Evolutionary conservation across 2,888 invertebrate genomes (phyloP).

Genomic region (Prosopocoilus inquinatus): DNA sequence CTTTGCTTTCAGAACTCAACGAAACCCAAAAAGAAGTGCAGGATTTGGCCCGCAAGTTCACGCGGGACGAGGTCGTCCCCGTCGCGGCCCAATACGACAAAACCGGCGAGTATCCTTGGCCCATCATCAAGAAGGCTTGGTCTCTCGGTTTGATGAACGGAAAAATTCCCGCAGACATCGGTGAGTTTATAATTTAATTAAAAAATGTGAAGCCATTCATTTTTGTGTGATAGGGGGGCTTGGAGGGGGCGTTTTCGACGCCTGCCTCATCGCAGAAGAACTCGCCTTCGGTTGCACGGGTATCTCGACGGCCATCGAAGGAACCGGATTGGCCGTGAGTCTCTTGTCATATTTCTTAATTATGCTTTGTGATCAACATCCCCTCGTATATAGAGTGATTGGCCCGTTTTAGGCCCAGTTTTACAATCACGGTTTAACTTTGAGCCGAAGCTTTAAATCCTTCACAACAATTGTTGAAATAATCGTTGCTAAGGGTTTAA

Average conservation of each 20-base stretch:
- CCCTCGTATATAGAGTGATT: too few relatives aligned
- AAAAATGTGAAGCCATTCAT: not conserved
- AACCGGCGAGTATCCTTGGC: constrained; percentile 92
- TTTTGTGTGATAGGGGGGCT: constrained; percentile 63
- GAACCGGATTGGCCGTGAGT: constrained; percentile 72
- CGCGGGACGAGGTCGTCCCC: constrained; percentile 88
- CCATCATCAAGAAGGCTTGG: constrained; percentile 92
- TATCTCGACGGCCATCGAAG: constrained; percentile 83
- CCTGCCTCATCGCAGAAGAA: constrained; percentile 81
- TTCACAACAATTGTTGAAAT: too few relatives aligned
- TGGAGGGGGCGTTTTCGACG: constrained; percentile 68
- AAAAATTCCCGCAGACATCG: constrained; percentile 77
- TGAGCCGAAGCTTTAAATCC: too few relatives aligned
- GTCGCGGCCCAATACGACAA: constrained; percentile 86
- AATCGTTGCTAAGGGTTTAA: too few relatives aligned
- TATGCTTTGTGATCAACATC: too few relatives aligned
- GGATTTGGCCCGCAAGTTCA: constrained; percentile 83
- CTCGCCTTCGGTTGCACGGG: constrained; percentile 89
- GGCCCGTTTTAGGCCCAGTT: too few relatives aligned
- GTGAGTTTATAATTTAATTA: constrained; percentile 49
- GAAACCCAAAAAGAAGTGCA: constrained; percentile 79
- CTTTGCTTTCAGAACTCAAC: constrained; percentile 52
- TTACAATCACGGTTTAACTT: too few relatives aligned
- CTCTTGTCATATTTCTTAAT: too few relatives aligned
- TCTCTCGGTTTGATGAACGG: constrained; percentile 82